Evolutionary conservation across 2,113 vertebrate species (phyloP).

Genomic region (Gadus macrocephalus): DNA sequence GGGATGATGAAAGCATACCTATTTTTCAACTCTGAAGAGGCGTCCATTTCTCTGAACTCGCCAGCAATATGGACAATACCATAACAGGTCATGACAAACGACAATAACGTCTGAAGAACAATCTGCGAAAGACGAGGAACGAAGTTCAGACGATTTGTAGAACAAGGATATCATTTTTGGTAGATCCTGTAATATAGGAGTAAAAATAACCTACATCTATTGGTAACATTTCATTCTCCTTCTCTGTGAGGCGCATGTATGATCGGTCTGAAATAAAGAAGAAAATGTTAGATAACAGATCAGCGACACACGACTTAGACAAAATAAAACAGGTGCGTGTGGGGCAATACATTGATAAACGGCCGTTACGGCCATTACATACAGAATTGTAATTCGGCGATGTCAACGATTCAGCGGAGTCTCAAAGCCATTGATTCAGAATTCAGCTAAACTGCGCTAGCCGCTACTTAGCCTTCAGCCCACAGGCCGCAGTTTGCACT

Average conservation of each 20-base stretch:
- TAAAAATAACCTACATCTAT: slow-evolving; percentile 83
- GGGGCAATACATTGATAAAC: not conserved
- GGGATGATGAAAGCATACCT: slow-evolving; percentile 72
- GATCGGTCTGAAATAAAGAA: slow-evolving; percentile 77
- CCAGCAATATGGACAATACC: slow-evolving; percentile 96
- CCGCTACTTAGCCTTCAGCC: not conserved
- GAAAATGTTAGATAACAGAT: slow-evolving; percentile 4
- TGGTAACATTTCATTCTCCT: slow-evolving; percentile 94
- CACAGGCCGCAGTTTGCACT: not conserved
- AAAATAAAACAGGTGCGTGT: too few species aligned
- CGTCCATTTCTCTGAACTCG: slow-evolving; percentile 96
- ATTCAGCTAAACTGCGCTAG: not conserved
- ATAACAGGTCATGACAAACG: slow-evolving; percentile 92
- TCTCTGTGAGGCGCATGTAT: slow-evolving; percentile 94
- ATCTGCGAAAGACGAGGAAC: slow-evolving; percentile 70
- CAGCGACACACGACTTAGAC: too few species aligned
- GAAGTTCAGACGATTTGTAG: too few species aligned
- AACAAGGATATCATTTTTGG: too few species aligned
- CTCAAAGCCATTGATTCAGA: not conserved
- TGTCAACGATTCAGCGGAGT: too few species aligned
- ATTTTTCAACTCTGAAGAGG: slow-evolving; percentile 95
- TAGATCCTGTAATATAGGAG: not conserved
- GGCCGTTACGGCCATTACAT: not conserved
- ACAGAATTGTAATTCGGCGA: not conserved
- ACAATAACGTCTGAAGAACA: slow-evolving; percentile 92